Evolutionary conservation across 2,113 vertebrate species (phyloP), one percentile per base, ranked within the genome.

Genomic region (Pygathrix nemaeus): DNA sequence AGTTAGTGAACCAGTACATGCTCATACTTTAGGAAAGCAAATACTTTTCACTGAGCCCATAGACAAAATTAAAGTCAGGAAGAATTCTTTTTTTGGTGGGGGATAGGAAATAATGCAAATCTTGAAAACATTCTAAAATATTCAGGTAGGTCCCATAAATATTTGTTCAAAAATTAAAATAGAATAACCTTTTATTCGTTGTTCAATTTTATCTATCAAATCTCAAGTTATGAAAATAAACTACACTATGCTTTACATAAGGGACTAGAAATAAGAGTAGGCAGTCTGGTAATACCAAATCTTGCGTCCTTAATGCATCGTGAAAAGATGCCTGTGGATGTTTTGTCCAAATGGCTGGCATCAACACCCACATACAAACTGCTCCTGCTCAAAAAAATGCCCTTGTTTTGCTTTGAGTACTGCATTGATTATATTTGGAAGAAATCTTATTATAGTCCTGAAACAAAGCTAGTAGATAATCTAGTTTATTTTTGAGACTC

Each of bases 81-180:
- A 81, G 3, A 1, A 45, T 35, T 70, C 80, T 38, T 80, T 84
- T 40, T 35, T 43, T 73, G 10, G 25, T 75, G 3, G 12, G 6
- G 6, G 10, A 11, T 12, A 79, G 61, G 61, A 80, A 89, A 66
- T 25, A 76, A 21, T 61, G 45, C 70, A 55, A 79, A 80, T 70
- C 25, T 81, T 32, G 5, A 95, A 96, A 94, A 84, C 18, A 90
- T 85, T 79, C 40, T 79, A n/a, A 93, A 87, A 17, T 80, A 78
- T 84, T 93, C 27, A 92, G 27, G 45, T 27, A 7, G 13, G 10
- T 45, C 10, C 17, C 17, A 20, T 95, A 86, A 68, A 76, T 80
- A 83, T 86, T 97, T 88, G 20, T 40, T 83, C 35, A 90, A 70
- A 92, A 90, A 70, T 95, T 93, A 89, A 93, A 93, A 90, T 92